Conservation (phyloP, 1,140 invertebrate species). For the Meloidogyne exigua region DNA sequence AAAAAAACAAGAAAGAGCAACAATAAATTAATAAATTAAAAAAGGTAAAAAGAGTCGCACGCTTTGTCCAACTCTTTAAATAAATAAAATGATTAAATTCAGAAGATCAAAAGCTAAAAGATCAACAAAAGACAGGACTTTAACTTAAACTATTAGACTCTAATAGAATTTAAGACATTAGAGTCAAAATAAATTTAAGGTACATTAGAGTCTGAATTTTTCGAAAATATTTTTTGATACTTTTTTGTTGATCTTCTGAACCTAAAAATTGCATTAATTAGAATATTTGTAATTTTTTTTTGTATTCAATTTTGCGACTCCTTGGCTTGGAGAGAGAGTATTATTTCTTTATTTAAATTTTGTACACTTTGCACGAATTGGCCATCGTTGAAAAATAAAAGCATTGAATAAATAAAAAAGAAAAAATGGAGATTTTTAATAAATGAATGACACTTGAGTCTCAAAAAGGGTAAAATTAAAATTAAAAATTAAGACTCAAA, state of each 20-base stretch:
- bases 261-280: neutral
- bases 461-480: no score
- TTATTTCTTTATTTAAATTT: neutral
- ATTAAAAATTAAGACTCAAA: neutral
- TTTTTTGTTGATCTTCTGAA: neutral
- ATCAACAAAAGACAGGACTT: no score
- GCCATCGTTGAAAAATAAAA: slow-evolving; percentile 20
- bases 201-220: neutral
- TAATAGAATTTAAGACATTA: neutral
- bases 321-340: neutral
- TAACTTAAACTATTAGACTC: no score
- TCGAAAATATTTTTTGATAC: neutral
- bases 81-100: neutral
- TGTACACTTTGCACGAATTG: slow-evolving; percentile 34
- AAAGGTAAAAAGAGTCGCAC: no score
- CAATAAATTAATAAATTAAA: neutral
- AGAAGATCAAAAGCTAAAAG: neutral
- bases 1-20: slow-evolving; percentile 1
- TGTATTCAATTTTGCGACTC: neutral
- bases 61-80: no score
- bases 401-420: neutral
- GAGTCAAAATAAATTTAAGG: no score
- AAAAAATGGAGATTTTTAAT: neutral
- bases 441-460: neutral
- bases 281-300: no score